Conservation (phyloP, 1,140 invertebrate species). For the Habropoda laboriosa region DNA sequence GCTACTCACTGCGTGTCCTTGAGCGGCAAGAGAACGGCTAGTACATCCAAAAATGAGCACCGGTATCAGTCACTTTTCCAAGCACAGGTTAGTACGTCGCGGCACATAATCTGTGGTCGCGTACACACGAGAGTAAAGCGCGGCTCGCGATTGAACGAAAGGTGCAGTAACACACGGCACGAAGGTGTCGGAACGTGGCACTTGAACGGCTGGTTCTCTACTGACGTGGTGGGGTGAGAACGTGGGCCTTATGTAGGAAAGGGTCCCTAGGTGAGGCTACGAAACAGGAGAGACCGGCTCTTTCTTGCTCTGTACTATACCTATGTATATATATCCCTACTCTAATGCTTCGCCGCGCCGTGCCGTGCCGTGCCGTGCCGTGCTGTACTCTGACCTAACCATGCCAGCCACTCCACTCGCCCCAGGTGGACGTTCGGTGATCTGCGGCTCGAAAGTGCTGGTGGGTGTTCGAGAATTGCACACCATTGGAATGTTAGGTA, state of each 20-base stretch:
- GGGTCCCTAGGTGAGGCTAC: slow-evolving; percentile 65
- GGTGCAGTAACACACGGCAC: slow-evolving; percentile 3
- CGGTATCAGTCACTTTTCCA: slow-evolving; percentile 44
- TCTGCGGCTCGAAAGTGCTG: slow-evolving; percentile 29
- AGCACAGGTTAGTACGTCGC: slow-evolving; percentile 23
- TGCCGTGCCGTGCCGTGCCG: too few species aligned
- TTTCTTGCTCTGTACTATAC: slow-evolving; percentile 21
- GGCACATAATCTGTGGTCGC: slow-evolving; percentile 46
- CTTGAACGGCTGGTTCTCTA: slow-evolving; percentile 70
- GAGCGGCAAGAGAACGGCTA: slow-evolving; percentile 13
- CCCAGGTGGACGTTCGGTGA: slow-evolving; percentile 63
- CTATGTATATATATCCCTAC: slow-evolving; percentile 51
- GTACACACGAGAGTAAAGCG: background rate
- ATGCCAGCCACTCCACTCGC: slow-evolving; percentile 66
- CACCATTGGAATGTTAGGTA: slow-evolving; percentile 3
- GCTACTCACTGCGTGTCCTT: slow-evolving; percentile 57
- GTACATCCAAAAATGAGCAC: slow-evolving; percentile 51
- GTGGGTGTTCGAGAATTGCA: slow-evolving; percentile 31
- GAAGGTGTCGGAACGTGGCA: slow-evolving; percentile 59
- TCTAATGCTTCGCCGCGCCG: too few species aligned
- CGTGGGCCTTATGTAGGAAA: slow-evolving; percentile 79
- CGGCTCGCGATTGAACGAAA: slow-evolving; percentile 17
- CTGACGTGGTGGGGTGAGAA: slow-evolving; percentile 71
- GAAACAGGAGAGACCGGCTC: slow-evolving; percentile 64
- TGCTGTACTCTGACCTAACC: slow-evolving; percentile 55